Conservation (phyloP, 1,140 invertebrate species). For the Papilio glaucus region DNA sequence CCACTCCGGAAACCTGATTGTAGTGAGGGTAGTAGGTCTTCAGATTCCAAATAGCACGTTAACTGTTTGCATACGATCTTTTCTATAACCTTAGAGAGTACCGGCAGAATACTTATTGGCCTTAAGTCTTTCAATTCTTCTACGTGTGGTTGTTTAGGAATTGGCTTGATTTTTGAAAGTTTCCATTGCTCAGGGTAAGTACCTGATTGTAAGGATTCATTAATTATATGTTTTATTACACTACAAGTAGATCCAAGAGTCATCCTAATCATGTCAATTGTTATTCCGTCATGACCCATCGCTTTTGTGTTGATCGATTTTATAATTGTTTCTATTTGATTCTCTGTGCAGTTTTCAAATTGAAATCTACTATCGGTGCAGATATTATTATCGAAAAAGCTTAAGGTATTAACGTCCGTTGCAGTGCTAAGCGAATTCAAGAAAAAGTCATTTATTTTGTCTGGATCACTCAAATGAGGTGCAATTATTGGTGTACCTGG, state of each 20-base stretch:
- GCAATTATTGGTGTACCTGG: constrained; percentile 9
- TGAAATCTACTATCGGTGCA: neutral
- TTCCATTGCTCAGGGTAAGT: constrained; percentile 10
- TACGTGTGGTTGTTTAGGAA: neutral
- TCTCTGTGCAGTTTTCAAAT: neutral
- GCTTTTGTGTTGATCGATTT: constrained; percentile 4
- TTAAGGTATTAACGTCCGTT: neutral
- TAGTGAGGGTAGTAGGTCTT: neutral
- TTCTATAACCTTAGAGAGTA: neutral
- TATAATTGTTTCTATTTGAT: constrained; percentile 23
- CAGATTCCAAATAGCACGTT: neutral
- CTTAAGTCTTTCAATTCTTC: neutral
- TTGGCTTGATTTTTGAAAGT: neutral
- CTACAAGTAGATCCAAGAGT: constrained; percentile 14
- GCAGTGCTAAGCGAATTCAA: neutral
- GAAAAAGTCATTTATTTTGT: constrained; percentile 14
- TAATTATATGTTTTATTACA: constrained; percentile 21
- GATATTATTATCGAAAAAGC: neutral
- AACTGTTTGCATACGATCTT: neutral
- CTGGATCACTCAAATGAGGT: constrained; percentile 33
- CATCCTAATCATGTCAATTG: constrained; percentile 19
- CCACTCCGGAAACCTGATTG: neutral
- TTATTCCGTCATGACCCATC: constrained; percentile 23
- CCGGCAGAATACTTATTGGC: neutral
- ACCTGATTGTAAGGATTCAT: constrained; percentile 20